Evolutionary conservation across 1,140 invertebrate species (phyloP).

Genomic region (Papilio machaon): DNA sequence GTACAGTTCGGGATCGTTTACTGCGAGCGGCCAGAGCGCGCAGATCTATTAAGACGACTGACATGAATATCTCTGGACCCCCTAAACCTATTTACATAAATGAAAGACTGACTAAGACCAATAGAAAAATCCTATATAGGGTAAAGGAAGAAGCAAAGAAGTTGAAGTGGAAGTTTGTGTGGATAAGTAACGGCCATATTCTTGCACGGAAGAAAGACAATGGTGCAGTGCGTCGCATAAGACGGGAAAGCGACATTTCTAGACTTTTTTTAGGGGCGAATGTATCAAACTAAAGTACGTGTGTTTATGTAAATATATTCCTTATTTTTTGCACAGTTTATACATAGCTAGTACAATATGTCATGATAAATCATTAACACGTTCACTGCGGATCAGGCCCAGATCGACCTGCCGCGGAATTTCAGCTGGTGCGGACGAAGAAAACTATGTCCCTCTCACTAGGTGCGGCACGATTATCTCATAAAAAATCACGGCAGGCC

Average conservation of each 20-base stretch:
- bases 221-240: background rate
- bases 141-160: conserved; percentile 2
- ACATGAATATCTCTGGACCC: background rate
- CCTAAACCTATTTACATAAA: background rate
- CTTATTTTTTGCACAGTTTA: background rate
- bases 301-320: background rate
- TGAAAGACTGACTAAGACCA: background rate
- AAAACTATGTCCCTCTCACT: too few relatives aligned
- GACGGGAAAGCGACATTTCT: background rate
- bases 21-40: background rate
- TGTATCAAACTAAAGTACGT: background rate
- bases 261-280: background rate
- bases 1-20: background rate
- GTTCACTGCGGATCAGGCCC: too few relatives aligned
- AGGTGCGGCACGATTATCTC: too few relatives aligned
- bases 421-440: too few relatives aligned
- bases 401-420: too few relatives aligned
- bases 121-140: background rate
- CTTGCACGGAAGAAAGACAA: background rate
- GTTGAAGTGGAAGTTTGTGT: background rate
- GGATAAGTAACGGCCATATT: background rate
- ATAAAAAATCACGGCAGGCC: too few relatives aligned
- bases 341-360: too few relatives aligned
- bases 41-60: conserved; percentile 7
- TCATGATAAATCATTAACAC: too few relatives aligned